Conservation (phyloP, 2,888 invertebrate species). For the Strigamia maritima region DNA sequence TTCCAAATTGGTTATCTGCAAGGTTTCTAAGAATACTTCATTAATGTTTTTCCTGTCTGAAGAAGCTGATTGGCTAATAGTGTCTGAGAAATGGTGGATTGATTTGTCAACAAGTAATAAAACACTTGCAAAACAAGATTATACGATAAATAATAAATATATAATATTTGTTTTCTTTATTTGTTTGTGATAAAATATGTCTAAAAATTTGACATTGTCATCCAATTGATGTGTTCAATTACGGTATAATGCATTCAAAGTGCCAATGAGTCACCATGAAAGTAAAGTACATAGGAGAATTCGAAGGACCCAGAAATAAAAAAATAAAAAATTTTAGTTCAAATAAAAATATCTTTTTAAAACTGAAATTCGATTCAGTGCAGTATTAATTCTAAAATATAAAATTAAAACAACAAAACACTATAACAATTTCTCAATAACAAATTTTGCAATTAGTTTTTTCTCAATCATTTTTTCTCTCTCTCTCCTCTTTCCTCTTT, state of each 20-base stretch:
- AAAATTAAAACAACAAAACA: no score
- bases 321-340: background rate
- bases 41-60: background rate
- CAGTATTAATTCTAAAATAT: no score
- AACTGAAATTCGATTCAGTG: no score
- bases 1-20: background rate
- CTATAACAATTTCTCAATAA: background rate
- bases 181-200: background rate
- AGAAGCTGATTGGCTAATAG: background rate
- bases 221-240: background rate
- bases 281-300: no score
- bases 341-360: background rate
- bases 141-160: background rate
- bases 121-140: slow-evolving; percentile 18
- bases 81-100: background rate
- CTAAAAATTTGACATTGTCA: background rate
- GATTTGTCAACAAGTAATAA: slow-evolving; percentile 16
- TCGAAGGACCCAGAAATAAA: no score
- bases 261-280: background rate
- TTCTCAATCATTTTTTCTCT: background rate
- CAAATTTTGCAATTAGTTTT: background rate
- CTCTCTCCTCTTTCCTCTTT: background rate
- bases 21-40: background rate
- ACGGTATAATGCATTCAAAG: background rate
- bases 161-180: background rate